Evolutionary conservation across 2,113 vertebrate genomes (phyloP).

Genomic region (Notothenia coriiceps): DNA sequence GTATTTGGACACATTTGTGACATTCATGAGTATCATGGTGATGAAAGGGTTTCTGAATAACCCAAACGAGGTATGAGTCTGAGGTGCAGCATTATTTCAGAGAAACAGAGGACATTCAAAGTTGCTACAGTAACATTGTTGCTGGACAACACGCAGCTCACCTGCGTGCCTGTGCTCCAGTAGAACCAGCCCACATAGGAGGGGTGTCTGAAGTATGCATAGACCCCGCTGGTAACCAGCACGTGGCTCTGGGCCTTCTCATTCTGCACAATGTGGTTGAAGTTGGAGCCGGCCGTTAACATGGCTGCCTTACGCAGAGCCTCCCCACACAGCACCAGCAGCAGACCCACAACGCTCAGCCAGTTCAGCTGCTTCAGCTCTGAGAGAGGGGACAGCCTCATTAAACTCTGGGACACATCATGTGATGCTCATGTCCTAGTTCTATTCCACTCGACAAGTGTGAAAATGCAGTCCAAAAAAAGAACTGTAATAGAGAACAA

Average conservation of each 20-base stretch:
- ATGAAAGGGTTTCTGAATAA: neutral
- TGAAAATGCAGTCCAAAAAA: no score
- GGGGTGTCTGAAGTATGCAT: constrained; percentile 93
- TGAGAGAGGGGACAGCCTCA: constrained; percentile 62
- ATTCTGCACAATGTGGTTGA: constrained; percentile 99
- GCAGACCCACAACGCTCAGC: constrained; percentile 90
- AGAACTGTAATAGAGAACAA: no score
- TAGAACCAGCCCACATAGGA: constrained; percentile 99
- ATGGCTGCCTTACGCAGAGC: constrained; percentile 94
- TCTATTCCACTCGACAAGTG: no score
- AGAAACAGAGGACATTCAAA: neutral
- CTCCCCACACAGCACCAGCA: constrained; percentile 96
- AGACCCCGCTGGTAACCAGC: constrained; percentile 94
- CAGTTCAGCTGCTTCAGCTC: constrained; percentile 94
- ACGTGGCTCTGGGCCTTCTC: constrained; percentile 95
- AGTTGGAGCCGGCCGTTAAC: constrained; percentile 98
- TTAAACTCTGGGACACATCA: no score
- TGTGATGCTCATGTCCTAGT: neutral
- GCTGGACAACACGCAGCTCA: constrained; percentile 14
- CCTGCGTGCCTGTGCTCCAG: constrained; percentile 99
- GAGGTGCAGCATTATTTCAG: neutral
- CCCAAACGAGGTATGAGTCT: neutral
- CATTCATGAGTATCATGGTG: neutral
- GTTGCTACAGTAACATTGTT: neutral
- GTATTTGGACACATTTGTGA: neutral